phyloP scores from a whole-genome alignment of 2,797 vertebrate species.

The Chelmon rostratus region DNA sequence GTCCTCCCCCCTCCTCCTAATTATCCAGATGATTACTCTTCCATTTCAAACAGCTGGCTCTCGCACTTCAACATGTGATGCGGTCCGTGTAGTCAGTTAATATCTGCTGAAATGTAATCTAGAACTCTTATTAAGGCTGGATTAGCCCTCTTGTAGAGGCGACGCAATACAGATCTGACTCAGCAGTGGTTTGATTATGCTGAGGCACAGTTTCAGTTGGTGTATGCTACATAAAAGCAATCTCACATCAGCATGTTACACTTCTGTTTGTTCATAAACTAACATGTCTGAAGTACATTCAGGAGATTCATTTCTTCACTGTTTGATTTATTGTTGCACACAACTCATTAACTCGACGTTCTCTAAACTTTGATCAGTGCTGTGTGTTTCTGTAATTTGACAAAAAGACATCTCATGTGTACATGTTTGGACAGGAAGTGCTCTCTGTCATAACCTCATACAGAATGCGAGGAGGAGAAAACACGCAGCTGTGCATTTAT shows the following conservation, averaged over 20 bases:
- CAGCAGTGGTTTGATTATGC: conserved; percentile 25
- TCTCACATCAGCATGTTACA: neutral
- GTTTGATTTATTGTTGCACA: neutral
- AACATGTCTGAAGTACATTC: neutral
- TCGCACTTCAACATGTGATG: conserved; percentile 31
- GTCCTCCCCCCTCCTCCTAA: conserved; percentile 55
- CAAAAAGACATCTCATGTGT: conserved; percentile 7
- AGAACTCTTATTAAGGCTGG: conserved; percentile 32
- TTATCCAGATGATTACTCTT: conserved; percentile 72
- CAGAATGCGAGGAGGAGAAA: conserved; percentile 17
- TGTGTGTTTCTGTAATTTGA: neutral
- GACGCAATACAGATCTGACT: conserved; percentile 19
- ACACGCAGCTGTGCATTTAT: conserved; percentile 34
- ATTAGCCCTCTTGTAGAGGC: conserved; percentile 26
- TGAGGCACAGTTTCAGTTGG: conserved; percentile 5
- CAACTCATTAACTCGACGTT: neutral
- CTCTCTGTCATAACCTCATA: conserved; percentile 5
- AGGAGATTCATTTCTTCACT: neutral
- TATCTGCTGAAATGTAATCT: conserved; percentile 36
- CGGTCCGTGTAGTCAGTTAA: conserved; percentile 27
- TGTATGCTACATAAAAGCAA: neutral
- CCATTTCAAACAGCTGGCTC: conserved; percentile 69
- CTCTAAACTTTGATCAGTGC: conserved; percentile 33
- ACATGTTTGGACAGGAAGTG: conserved; percentile 32
- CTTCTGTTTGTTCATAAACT: conserved; percentile 1